phyloP scores from a whole-genome alignment of 1,140 invertebrate genomes.

The Globodera ellingtonae region DNA sequence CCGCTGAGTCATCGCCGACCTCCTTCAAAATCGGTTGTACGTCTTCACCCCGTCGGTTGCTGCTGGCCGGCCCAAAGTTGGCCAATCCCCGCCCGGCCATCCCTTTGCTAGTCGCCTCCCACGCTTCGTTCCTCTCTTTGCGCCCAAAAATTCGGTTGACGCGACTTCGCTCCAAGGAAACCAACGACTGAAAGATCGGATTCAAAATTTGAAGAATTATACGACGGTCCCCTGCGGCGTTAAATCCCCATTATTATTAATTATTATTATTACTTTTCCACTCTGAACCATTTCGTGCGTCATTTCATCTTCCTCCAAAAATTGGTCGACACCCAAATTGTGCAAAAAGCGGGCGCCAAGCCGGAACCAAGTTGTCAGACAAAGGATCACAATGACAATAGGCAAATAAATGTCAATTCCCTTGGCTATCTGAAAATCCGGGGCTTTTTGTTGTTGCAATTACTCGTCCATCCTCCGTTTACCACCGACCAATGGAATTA shows the following conservation, averaged over 20 bases:
- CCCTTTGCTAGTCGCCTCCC: slow-evolving; percentile 20
- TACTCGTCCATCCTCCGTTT: too few species aligned
- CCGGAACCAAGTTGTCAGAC: slow-evolving; percentile 86
- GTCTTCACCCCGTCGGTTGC: background rate
- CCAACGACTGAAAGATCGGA: slow-evolving; percentile 4
- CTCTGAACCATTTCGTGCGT: slow-evolving; percentile 59
- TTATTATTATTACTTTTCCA: slow-evolving; percentile 36
- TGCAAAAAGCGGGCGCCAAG: slow-evolving; percentile 60
- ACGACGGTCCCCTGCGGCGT: too few species aligned
- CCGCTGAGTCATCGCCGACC: background rate
- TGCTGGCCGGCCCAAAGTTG: slow-evolving; percentile 5
- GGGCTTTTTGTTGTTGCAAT: too few species aligned
- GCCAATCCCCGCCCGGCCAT: background rate
- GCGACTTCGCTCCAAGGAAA: slow-evolving; percentile 40
- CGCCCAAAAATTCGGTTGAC: slow-evolving; percentile 25
- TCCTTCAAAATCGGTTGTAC: slow-evolving; percentile 3
- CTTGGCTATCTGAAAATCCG: slow-evolving; percentile 71
- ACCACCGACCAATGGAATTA: slow-evolving; percentile 81
- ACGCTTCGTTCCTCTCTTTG: slow-evolving; percentile 42
- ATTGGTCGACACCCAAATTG: slow-evolving; percentile 61
- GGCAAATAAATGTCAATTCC: slow-evolving; percentile 99
- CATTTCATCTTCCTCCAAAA: slow-evolving; percentile 63
- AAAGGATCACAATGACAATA: slow-evolving; percentile 89
- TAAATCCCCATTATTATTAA: too few species aligned
- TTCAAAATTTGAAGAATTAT: slow-evolving; percentile 9